phyloP scores from a whole-genome alignment of 2,888 invertebrate species.

The Coleophora deauratella region DNA sequence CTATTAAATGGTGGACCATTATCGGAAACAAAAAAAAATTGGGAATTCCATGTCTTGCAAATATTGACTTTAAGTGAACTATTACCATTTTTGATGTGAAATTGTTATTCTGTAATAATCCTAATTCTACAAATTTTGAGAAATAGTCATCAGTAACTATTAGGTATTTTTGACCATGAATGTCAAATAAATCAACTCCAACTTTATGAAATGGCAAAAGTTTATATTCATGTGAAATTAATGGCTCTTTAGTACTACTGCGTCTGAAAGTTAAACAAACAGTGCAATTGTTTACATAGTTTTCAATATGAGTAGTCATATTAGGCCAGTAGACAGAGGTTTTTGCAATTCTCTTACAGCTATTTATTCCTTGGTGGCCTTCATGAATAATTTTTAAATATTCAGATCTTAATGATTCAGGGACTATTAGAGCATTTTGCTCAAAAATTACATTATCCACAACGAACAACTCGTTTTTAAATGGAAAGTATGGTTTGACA shows the following conservation, averaged over 20 bases:
- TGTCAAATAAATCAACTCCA: slow-evolving; percentile 13
- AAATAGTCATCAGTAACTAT: slow-evolving; percentile 12
- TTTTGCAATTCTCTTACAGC: slow-evolving; percentile 6
- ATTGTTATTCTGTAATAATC: neutral
- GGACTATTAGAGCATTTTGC: neutral
- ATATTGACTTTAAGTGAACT: slow-evolving; percentile 9
- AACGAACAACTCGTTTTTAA: neutral
- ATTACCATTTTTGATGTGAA: slow-evolving; percentile 6
- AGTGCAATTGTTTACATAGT: slow-evolving; percentile 10
- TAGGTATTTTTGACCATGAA: slow-evolving; percentile 9
- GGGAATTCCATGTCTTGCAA: slow-evolving; percentile 12
- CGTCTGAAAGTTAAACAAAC: slow-evolving; percentile 10
- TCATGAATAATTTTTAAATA: slow-evolving; percentile 1
- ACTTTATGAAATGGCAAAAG: slow-evolving; percentile 12
- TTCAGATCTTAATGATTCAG: neutral
- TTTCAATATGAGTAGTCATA: slow-evolving; percentile 14
- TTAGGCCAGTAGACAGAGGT: slow-evolving; percentile 11
- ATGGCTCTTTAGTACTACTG: slow-evolving; percentile 3
- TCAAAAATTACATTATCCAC: neutral
- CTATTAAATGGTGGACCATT: slow-evolving; percentile 5
- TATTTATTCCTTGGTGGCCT: slow-evolving; percentile 12
- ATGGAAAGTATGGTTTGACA: too few species aligned
- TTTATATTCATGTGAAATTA: neutral
- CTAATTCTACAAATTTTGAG: slow-evolving; percentile 10
- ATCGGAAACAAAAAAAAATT: neutral